Evolutionary conservation across 2,113 vertebrate species (phyloP), one percentile per base, ranked within the genome.

Genomic region (Ivindomyrus marchei): DNA sequence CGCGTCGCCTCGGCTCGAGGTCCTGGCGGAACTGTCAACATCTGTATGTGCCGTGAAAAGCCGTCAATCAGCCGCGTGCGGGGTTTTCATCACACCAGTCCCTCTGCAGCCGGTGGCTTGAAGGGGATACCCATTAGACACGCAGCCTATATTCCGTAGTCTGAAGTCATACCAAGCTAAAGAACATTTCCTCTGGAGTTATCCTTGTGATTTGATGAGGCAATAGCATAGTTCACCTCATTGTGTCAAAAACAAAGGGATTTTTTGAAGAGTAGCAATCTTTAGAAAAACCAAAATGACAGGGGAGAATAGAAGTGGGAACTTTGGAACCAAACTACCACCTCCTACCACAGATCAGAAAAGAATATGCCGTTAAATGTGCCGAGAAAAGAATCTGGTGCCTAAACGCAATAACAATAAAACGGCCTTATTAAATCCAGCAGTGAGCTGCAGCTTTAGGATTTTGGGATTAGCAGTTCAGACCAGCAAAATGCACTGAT

Each of bases 1-100:
- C 83, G 80, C 42, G 36, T 80, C 77, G 58, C 89, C 58, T 80
- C 52, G 80, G 77, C 53, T 89, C 45, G 11, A 8, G n/a, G 89
- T 89, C 89, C 89, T 89, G 83, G 84, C 84, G 89, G 89, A 89
- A 89, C 89, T 89, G 89, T 85, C 89, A 89, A 89, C 89, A 89
- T 89, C 89, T 85, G 89, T 84, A 85, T 85, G 49, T 47, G 52
- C 77, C 56, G 49, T 89, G 89, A 85, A 62, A 85, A 89, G 89
- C 80, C 89, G 50, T 89, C 89, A 85, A 85, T 89, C 89, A 89
- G 52, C 21, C 31, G 9, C 3, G 24, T n/a, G 84, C 21, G 15
- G 52, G 89, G 45, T 88, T 74, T 88, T 89, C 39, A 85, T 89
- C 80, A 46, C 42, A 17, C 52, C 7, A 6, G 80, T 89, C 89